These are phyloP conservation scores for Protaetia brevitarsis DNA, from an alignment of 1,140 invertebrate genomes.

Conservation along the genomic window DNA sequence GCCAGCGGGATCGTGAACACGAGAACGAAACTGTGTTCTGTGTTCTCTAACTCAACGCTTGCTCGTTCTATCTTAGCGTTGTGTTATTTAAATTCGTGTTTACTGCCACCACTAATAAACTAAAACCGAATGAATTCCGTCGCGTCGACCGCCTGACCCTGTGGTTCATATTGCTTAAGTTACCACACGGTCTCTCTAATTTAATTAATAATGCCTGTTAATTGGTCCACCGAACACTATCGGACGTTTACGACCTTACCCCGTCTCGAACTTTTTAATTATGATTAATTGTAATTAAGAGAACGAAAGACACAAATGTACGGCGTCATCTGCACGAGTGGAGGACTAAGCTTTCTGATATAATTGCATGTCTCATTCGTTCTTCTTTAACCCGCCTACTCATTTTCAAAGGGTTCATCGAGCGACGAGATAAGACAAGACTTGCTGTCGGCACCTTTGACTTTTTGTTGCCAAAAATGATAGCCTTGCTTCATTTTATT, in stretches of 20 bases:
- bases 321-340: background rate
- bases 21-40: background rate
- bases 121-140: conserved; percentile 5
- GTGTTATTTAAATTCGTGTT: conserved; percentile 1
- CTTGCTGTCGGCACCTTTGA: no score
- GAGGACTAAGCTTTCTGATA: background rate
- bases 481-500: no score
- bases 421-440: no score
- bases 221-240: conserved; percentile 10
- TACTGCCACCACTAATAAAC: background rate
- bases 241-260: background rate
- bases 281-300: conserved; percentile 5
- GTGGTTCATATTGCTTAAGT: conserved; percentile 7
- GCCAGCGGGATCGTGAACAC: background rate
- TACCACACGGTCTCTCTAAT: conserved; percentile 5
- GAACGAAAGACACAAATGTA: background rate
- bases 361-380: no score
- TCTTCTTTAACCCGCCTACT: no score
- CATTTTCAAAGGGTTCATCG: no score
- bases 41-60: background rate
- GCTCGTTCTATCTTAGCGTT: background rate
- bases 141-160: background rate
- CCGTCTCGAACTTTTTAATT: conserved; percentile 9
- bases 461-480: no score
- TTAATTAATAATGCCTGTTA: conserved; percentile 4